Evolutionary conservation across 2,797 vertebrate genomes (phyloP).

Genomic region (Emydoidea blandingii): DNA sequence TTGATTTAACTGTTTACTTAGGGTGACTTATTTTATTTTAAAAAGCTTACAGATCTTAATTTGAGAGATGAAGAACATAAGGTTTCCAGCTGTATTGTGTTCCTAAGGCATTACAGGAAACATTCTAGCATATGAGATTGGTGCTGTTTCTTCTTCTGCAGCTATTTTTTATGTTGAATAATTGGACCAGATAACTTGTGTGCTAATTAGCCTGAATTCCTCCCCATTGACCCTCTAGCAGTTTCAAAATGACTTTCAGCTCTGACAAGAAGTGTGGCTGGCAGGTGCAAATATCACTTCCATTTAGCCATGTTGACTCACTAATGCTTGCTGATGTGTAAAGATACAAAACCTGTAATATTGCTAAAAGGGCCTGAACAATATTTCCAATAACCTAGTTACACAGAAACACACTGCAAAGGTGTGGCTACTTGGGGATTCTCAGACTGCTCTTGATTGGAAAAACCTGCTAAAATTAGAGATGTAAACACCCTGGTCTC

Average conservation of each 20-base stretch:
- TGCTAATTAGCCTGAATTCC: background rate
- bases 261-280: background rate
- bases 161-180: background rate
- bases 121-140: background rate
- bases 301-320: background rate
- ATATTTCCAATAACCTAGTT: background rate
- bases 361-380: background rate
- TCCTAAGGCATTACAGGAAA: background rate
- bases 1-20: background rate
- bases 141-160: background rate
- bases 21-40: background rate
- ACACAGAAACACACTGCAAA: fast-evolving
- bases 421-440: background rate
- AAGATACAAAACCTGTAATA: background rate
- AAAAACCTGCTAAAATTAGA: background rate
- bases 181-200: background rate
- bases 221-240: background rate
- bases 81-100: background rate
- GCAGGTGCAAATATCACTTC: background rate
- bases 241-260: background rate
- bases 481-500: too few relatives aligned
- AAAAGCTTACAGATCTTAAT: background rate
- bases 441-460: background rate
- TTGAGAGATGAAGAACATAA: background rate
- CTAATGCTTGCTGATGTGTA: background rate